Conservation (phyloP, 2,113 vertebrate genomes). For the Sceloporus undulatus region DNA sequence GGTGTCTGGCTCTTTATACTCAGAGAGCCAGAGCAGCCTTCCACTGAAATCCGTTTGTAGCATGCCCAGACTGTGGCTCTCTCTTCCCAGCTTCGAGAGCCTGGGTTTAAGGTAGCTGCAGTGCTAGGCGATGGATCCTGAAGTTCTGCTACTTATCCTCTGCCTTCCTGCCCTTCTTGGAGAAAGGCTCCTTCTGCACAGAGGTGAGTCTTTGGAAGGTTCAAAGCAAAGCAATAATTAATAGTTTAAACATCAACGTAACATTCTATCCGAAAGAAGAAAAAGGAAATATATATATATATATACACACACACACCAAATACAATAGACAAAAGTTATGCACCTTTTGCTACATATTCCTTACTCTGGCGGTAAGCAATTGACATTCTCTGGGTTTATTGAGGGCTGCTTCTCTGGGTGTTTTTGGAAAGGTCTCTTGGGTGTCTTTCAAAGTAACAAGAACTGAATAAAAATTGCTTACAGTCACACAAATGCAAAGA, state of each 20-base stretch:
- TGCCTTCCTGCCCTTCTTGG: conserved; percentile 66
- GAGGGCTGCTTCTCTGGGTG: background rate
- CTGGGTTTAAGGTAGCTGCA: conserved; percentile 14
- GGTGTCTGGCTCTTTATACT: background rate
- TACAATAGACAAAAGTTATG: too few relatives aligned
- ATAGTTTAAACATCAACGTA: too few relatives aligned
- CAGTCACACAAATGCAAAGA: background rate
- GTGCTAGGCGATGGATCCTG: conserved; percentile 71
- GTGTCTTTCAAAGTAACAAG: background rate
- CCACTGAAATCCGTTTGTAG: too few relatives aligned
- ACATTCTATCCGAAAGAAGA: too few relatives aligned
- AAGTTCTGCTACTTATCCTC: conserved; percentile 61
- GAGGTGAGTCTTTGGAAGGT: conserved; percentile 70
- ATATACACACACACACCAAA: too few relatives aligned
- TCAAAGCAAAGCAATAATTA: too few relatives aligned
- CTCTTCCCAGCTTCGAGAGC: conserved; percentile 40
- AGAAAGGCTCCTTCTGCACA: conserved; percentile 50
- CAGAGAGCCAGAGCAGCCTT: background rate
- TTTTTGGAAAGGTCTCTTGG: background rate
- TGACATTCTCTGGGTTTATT: too few relatives aligned
- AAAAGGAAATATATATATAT: too few relatives aligned
- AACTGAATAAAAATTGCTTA: background rate
- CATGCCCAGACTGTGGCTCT: background rate
- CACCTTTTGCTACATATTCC: too few relatives aligned
- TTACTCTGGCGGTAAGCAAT: too few relatives aligned